Percentiles rank a stretch among this genome's conserved stretches.
Conservation (phyloP, 2,797 vertebrate genomes). For the Darevskia nairensis region DNA sequence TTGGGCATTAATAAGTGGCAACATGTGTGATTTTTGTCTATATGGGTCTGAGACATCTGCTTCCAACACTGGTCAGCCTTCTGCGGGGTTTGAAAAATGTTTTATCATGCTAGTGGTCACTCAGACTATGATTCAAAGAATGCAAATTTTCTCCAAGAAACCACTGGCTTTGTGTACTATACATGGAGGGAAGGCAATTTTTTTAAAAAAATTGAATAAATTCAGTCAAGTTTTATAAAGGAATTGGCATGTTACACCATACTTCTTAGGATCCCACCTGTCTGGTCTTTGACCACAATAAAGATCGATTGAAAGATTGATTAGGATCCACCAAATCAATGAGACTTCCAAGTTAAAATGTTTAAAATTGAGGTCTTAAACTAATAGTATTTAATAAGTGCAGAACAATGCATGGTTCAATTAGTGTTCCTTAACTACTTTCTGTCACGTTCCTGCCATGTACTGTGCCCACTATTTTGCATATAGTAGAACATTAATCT, state of each 20-base stretch:
- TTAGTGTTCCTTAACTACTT: background rate
- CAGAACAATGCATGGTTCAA: background rate
- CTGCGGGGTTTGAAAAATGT: background rate
- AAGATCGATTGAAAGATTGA: no score
- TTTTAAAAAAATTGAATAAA: background rate
- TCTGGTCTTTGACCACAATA: no score
- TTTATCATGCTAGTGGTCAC: background rate
- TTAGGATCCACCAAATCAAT: background rate
- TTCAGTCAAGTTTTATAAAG: background rate
- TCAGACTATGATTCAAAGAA: background rate
- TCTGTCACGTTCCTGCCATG: background rate
- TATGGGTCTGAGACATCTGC: background rate
- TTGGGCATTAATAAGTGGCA: background rate
- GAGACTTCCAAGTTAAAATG: background rate
- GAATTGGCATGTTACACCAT: background rate
- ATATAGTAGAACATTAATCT: background rate
- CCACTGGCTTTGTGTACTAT: background rate
- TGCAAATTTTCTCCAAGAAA: background rate
- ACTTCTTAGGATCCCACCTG: no score
- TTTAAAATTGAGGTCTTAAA: background rate
- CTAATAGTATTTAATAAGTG: background rate
- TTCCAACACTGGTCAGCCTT: background rate
- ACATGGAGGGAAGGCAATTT: background rate
- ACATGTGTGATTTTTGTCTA: background rate
- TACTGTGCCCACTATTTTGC: background rate